These are phyloP conservation scores for Argyra leucocephala DNA, from an alignment of 2,888 invertebrate species.

Conservation along the genomic window DNA sequence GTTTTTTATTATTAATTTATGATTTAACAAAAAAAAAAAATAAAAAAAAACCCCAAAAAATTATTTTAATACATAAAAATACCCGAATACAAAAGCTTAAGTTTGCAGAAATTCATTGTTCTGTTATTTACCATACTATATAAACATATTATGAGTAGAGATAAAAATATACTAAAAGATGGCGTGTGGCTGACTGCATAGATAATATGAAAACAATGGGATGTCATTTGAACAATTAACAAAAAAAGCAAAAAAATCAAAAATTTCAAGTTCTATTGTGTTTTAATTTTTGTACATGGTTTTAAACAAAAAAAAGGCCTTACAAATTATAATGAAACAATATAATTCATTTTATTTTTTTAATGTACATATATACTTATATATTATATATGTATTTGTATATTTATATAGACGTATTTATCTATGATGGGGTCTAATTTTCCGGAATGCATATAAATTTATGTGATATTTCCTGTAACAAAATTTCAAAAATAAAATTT, in stretches of 20 bases:
- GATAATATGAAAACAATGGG: constrained; percentile 1
- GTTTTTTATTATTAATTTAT: too few species aligned
- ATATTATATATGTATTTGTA: too few species aligned
- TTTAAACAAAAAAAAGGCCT: background rate
- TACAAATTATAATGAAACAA: background rate
- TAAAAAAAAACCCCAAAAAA: too few species aligned
- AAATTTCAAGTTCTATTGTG: background rate
- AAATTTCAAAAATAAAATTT: constrained; percentile 11
- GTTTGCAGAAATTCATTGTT: background rate
- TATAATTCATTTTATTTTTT: background rate
- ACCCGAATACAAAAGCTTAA: background rate
- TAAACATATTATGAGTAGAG: background rate
- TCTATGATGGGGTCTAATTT: constrained; percentile 26
- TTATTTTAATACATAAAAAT: background rate
- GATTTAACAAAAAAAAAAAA: background rate
- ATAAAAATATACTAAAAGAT: background rate
- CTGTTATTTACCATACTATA: too few species aligned
- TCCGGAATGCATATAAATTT: constrained; percentile 32
- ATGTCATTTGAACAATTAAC: background rate
- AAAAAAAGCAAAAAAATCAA: too few species aligned
- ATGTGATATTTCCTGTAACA: constrained; percentile 31
- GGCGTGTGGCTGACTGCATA: background rate
- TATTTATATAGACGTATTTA: too few species aligned
- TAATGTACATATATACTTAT: background rate
- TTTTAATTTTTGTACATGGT: too few species aligned